Conservation (phyloP, 2,888 invertebrate species). For the Apodemia duryi region DNA sequence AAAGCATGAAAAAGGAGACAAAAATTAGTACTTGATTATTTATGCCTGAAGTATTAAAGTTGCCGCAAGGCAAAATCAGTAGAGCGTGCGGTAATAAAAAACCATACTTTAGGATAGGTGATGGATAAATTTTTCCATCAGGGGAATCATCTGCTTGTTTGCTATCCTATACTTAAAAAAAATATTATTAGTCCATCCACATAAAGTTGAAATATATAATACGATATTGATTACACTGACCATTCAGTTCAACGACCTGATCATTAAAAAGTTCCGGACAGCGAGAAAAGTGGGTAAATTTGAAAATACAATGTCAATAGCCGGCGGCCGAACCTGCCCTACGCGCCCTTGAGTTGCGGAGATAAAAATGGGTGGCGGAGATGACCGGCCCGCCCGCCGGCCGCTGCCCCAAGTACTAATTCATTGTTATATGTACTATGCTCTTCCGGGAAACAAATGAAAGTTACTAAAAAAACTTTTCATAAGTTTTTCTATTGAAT, state of each 20-base stretch:
- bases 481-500: background rate
- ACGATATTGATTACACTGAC: conserved; percentile 55
- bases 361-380: conserved; percentile 74
- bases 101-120: no score
- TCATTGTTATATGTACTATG: conserved; percentile 10
- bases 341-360: conserved; percentile 75
- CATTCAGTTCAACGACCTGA: conserved; percentile 66
- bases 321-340: conserved; percentile 76
- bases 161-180: no score
- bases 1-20: no score
- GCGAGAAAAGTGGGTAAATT: conserved; percentile 75
- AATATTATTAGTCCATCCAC: background rate
- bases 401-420: conserved; percentile 32
- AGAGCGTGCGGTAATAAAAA: no score
- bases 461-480: conserved; percentile 4
- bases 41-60: no score
- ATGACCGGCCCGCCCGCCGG: conserved; percentile 59
- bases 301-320: conserved; percentile 78
- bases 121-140: no score
- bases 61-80: no score
- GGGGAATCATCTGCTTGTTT: no score
- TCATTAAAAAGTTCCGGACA: conserved; percentile 76
- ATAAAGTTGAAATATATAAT: conserved; percentile 17
- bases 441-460: conserved; percentile 1
- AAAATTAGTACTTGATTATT: no score